Percentiles rank a stretch among this genome's conserved stretches.
Conservation (phyloP, 92 coral and sea anemone species). For the Muricea muricata region DNA sequence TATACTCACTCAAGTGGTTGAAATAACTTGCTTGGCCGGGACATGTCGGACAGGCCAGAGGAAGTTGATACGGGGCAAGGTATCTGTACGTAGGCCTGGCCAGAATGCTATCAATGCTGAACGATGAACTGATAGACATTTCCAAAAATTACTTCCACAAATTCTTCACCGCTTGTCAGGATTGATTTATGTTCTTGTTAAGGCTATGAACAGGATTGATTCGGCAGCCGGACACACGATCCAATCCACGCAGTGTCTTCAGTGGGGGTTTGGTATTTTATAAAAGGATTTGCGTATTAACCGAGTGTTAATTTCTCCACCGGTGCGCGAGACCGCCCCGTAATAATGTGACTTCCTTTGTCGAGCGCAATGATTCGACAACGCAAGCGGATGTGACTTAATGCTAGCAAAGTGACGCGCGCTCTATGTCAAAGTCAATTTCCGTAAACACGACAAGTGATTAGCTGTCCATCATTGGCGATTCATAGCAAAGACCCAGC, state of each 20-base stretch:
- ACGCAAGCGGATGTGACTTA: constrained; percentile 32
- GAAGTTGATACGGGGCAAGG: constrained; percentile 26
- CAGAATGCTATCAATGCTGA: constrained; percentile 95
- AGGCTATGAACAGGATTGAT: background rate
- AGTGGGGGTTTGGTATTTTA: constrained; percentile 28
- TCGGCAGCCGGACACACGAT: background rate
- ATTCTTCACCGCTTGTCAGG: constrained; percentile 21
- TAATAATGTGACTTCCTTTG: constrained; percentile 17
- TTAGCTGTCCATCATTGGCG: background rate
- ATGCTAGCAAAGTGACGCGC: background rate
- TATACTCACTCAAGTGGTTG: constrained; percentile 39
- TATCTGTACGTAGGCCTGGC: constrained; percentile 82
- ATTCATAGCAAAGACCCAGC: background rate
- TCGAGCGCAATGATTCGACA: constrained; percentile 4
- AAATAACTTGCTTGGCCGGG: constrained; percentile 45
- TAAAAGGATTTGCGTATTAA: constrained; percentile 99
- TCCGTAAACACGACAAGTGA: constrained; percentile 5
- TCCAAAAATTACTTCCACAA: background rate
- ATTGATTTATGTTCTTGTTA: constrained; percentile 6
- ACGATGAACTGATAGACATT: constrained; percentile 90
- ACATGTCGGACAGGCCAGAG: constrained; percentile 25
- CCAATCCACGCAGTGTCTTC: constrained; percentile 1
- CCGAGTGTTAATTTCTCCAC: constrained; percentile 98
- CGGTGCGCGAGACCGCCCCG: constrained; percentile 68
- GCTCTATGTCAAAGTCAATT: background rate